Percentiles rank a stretch among this genome's conserved stretches.
Evolutionary conservation across 2,113 vertebrate genomes (phyloP).

Genomic region (Nothocercus nigrocapillus): DNA sequence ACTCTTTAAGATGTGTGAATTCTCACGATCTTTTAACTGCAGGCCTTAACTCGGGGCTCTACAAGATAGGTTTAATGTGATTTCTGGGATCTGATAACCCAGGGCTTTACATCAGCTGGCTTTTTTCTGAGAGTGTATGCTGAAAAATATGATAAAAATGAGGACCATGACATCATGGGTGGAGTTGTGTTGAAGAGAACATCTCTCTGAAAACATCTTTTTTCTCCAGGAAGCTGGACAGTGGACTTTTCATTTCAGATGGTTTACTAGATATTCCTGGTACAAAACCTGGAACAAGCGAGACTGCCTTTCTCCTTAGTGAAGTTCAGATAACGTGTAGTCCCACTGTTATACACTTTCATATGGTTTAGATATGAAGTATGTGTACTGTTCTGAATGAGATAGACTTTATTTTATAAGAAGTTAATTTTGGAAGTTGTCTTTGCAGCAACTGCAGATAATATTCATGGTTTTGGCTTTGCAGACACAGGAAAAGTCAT

Average conservation of each 20-base stretch:
- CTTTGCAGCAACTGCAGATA: not conserved
- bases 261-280: not conserved
- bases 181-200: not conserved
- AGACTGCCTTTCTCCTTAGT: not conserved
- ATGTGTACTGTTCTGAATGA: not conserved
- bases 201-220: not conserved
- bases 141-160: not conserved
- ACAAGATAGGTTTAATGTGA: not conserved
- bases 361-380: not conserved
- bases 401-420: not conserved
- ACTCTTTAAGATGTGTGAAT: not conserved
- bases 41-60: not conserved
- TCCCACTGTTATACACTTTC: not conserved
- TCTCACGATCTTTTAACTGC: not conserved
- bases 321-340: not conserved
- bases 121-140: not conserved
- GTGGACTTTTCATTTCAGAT: not conserved
- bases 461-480: not conserved
- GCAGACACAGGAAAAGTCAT: conserved; percentile 25
- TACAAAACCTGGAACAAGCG: conserved; percentile 1
- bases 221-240: conserved; percentile 41
- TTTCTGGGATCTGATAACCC: not conserved
- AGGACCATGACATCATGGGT: not conserved
- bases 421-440: not conserved
- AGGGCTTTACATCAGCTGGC: not conserved